These are phyloP conservation scores for Zosterops japonicus DNA, from an alignment of 2,113 vertebrate genomes.

Conservation along the genomic window DNA sequence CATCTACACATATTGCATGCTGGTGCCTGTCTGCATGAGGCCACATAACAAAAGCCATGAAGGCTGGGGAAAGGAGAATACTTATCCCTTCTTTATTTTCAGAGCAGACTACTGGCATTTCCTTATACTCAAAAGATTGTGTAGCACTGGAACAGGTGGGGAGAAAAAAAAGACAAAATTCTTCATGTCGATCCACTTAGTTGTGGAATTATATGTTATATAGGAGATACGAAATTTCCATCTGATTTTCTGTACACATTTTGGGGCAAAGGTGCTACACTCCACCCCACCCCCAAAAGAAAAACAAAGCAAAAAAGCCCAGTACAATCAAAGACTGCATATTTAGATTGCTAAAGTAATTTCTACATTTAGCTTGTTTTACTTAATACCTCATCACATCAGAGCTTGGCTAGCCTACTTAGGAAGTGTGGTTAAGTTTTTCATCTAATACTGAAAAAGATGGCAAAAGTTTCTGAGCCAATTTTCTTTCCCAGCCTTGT, in stretches of 20 bases:
- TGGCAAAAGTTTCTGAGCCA: not conserved
- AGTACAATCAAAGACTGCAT: not conserved
- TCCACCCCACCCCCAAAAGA: too few species aligned
- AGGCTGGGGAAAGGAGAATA: not conserved
- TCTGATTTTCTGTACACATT: not conserved
- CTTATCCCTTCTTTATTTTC: not conserved
- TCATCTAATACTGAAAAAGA: not conserved
- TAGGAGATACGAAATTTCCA: not conserved
- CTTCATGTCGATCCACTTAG: not conserved
- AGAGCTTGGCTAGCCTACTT: not conserved
- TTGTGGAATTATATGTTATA: not conserved
- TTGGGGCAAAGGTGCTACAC: not conserved
- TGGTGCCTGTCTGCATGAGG: not conserved
- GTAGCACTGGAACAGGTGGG: not conserved
- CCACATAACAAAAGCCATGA: not conserved
- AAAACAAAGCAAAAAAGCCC: not conserved
- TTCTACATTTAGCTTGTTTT: not conserved
- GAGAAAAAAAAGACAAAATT: not conserved
- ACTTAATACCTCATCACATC: not conserved
- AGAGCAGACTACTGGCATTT: not conserved
- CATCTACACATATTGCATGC: rapidly evolving
- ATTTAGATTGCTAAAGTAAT: not conserved
- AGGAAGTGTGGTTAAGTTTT: not conserved
- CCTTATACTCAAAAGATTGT: not conserved
- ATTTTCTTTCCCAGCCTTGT: not conserved